Conservation (phyloP, 35 echinoderm and acorn worm species). For the Acanthaster planci region DNA sequence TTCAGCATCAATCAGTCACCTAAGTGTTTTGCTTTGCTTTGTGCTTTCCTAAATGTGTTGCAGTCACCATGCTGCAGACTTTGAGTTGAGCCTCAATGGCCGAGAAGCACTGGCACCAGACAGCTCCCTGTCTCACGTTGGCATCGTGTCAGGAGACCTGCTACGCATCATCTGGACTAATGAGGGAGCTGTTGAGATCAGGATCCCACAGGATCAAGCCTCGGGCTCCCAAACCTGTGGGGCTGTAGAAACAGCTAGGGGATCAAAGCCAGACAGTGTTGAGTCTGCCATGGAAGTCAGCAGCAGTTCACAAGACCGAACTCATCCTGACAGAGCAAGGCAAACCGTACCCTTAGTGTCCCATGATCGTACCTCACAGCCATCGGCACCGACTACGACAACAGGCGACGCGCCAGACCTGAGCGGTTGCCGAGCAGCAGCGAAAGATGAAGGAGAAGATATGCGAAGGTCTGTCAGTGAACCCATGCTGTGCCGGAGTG, state of each 20-base stretch:
- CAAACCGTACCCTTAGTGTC: neutral
- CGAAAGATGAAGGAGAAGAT: neutral
- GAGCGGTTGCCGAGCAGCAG: neutral
- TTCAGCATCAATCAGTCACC: too few species aligned
- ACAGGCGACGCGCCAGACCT: neutral
- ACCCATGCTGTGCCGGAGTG: constrained; percentile 58
- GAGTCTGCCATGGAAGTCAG: neutral
- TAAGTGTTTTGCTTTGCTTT: neutral
- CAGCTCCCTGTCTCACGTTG: constrained; percentile 46
- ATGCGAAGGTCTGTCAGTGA: neutral
- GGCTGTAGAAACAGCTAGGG: neutral
- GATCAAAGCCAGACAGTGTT: neutral
- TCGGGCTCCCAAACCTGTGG: too few species aligned
- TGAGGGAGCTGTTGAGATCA: neutral
- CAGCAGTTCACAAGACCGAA: neutral
- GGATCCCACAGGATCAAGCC: neutral
- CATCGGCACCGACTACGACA: neutral
- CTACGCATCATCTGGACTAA: constrained; percentile 44
- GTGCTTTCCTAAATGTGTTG: neutral
- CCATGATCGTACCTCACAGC: neutral
- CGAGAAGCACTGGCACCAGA: constrained; percentile 53
- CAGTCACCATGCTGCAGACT: constrained; percentile 51
- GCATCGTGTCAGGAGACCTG: constrained; percentile 79
- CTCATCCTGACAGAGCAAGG: neutral
- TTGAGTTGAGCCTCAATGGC: constrained; percentile 88